Conservation (phyloP, 1,140 invertebrate species). For the Penaeus japonicus region DNA sequence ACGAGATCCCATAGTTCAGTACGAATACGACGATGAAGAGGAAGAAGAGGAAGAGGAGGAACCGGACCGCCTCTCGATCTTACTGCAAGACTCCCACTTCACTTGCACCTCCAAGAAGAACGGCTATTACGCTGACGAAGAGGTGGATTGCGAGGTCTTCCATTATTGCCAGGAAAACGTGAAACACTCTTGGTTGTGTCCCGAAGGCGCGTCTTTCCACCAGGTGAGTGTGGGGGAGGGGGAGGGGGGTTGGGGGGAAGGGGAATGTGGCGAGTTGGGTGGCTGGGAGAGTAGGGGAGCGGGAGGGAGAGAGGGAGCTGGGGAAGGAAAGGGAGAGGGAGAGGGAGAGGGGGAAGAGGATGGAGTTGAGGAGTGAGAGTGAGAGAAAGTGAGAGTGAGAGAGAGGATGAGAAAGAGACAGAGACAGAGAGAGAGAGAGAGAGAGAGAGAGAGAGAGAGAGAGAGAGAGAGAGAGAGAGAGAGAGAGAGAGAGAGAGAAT, state of each 20-base stretch:
- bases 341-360: no score
- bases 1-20: not conserved
- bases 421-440: no score
- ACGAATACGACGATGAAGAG: conserved; percentile 61
- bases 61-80: conserved; percentile 80
- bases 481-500: no score
- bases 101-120: conserved; percentile 80
- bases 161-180: conserved; percentile 92
- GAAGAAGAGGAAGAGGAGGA: conserved; percentile 81
- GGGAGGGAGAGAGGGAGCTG: not conserved
- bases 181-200: conserved; percentile 92
- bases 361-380: no score
- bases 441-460: no score
- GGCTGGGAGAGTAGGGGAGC: no score
- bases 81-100: conserved; percentile 85
- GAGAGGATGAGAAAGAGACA: no score
- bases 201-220: conserved; percentile 90
- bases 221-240: conserved; percentile 70
- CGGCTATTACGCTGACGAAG: conserved; percentile 91
- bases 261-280: conserved; percentile 62
- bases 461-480: no score
- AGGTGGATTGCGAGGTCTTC: conserved; percentile 89
- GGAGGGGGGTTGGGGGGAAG: not conserved
- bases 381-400: no score
- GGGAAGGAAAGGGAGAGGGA: no score